Percentiles rank a stretch among this genome's conserved stretches.
phyloP scores from a whole-genome alignment of 2,888 invertebrate species.

The Odontomyia ornata region DNA sequence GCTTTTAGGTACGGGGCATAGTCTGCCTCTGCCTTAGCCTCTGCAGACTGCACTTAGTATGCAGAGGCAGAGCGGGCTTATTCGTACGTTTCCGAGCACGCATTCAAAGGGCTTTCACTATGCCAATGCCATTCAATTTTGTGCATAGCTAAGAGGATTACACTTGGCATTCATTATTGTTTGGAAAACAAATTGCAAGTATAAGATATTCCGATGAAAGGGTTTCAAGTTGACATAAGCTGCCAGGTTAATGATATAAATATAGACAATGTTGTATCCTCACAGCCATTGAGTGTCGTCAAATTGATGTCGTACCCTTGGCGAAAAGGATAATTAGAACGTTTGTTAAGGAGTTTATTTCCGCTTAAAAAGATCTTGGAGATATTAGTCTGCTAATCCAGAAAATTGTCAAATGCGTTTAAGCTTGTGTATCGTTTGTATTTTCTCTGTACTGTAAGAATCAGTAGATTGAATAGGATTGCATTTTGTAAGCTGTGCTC shows the following conservation, averaged over 20 bases:
- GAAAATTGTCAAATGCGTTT: too few relatives aligned
- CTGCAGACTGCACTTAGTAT: not conserved
- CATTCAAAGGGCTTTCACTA: constrained; percentile 33
- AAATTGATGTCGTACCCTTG: not conserved
- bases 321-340: not conserved
- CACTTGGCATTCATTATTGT: constrained; percentile 41
- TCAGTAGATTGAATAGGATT: too few relatives aligned
- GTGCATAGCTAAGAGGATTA: constrained; percentile 41
- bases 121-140: constrained; percentile 37
- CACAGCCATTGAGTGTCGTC: not conserved
- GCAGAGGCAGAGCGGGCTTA: not conserved
- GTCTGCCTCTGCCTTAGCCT: not conserved
- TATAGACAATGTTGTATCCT: not conserved
- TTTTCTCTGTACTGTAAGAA: too few relatives aligned
- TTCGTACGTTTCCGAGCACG: not conserved
- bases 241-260: not conserved
- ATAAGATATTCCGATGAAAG: constrained; percentile 14
- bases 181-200: constrained; percentile 36
- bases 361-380: too few relatives aligned
- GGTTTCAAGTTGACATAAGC: constrained; percentile 12
- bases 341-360: not conserved
- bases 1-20: not conserved
- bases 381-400: too few relatives aligned
- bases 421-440: too few relatives aligned
- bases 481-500: too few relatives aligned